Base-by-base conservation (phyloP, 2,113 vertebrate genomes). In the Pelusios castaneus region DNA sequence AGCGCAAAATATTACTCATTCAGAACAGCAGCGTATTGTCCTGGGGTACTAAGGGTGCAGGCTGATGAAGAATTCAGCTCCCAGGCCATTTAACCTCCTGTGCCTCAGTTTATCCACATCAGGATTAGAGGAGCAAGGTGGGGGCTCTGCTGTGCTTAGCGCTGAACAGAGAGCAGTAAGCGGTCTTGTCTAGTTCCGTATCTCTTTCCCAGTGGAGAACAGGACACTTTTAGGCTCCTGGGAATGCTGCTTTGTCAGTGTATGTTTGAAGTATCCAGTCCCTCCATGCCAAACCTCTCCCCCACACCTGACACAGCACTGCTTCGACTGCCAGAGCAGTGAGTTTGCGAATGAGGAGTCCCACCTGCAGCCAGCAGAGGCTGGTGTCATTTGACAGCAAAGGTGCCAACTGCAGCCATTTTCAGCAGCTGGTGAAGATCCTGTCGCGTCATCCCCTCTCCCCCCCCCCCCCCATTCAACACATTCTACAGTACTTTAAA, bases 11-110 rank as follows among this genome's bases (percentile, higher is more conserved):
- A 24, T 29, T 58, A 24, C 56, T 58, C 24, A 22, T 58, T 58
- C 56, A 84, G 63, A 41, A n/a, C n/a, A 24, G 67, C 9, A 22
- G 10, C 1, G 41, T 7, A 0, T 0, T 11, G 22, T 4, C 51
- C 51, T 52, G 51, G 51, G 17, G 16, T 52, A n/a, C 34, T 19
- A 31, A 8, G 60, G 60, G 60, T 67, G 17, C 60, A 67, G 60
- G 16, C 16, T 31, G 29, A 60, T 31, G 58, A 60, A 60, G 29
- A 60, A 60, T 34, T 14, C 14, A 29, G 29, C 31, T 47, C 58
- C 29, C 14, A 31, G 58, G 58, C 58, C 58, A 21, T n/a, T 34
- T 67, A n/a, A n/a, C 34, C 34, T 17, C 34, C 17, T 34, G 4
- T 19, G 31, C 34, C 17, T 67, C 34, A n/a, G 34, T 67, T 67